A percentile compares a stretch with the other conserved stretches of the same genome.
Conservation (phyloP, 2,797 vertebrate genomes). For the Bryconaethiops microstoma region DNA sequence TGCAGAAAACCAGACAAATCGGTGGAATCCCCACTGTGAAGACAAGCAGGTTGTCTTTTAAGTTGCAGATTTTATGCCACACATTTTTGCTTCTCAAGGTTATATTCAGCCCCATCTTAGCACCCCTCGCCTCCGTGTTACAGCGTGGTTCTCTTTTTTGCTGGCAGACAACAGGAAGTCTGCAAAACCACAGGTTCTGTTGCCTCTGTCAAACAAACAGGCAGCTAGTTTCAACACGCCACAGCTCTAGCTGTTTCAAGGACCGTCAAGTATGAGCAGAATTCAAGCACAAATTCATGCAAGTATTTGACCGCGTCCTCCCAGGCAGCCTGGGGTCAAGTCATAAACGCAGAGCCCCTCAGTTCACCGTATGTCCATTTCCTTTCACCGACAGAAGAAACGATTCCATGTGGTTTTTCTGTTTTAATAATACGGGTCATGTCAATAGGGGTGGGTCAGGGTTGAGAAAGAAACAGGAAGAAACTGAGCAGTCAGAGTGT, state of each 20-base stretch:
- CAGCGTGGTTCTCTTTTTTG: conserved; percentile 75
- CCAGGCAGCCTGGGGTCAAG: not conserved
- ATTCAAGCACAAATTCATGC: conserved; percentile 7
- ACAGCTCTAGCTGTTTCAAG: conserved; percentile 45
- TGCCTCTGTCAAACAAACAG: conserved; percentile 65
- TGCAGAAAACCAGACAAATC: not conserved
- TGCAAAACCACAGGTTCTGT: conserved; percentile 76
- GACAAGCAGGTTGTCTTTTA: not conserved
- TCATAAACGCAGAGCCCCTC: not conserved
- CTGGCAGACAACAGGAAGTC: conserved; percentile 82
- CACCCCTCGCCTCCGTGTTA: conserved; percentile 21
- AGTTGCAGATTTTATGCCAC: not conserved
- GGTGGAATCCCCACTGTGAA: not conserved
- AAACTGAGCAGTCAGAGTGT: conserved; percentile 65
- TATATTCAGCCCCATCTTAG: conserved; percentile 18
- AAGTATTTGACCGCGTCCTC: conserved; percentile 23
- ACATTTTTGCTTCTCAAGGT: not conserved
- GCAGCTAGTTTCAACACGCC: conserved; percentile 77
- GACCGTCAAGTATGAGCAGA: conserved; percentile 50
- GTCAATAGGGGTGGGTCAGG: conserved; percentile 72
- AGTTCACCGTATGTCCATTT: not conserved
- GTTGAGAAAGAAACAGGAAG: conserved; percentile 81
- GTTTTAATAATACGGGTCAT: conserved; percentile 53
- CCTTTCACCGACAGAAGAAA: conserved; percentile 28
- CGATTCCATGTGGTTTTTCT: conserved; percentile 36